Evolutionary conservation across 1,140 invertebrate species (phyloP), one percentile per base, ranked within the genome.

Genomic region (Nephila pilipes): DNA sequence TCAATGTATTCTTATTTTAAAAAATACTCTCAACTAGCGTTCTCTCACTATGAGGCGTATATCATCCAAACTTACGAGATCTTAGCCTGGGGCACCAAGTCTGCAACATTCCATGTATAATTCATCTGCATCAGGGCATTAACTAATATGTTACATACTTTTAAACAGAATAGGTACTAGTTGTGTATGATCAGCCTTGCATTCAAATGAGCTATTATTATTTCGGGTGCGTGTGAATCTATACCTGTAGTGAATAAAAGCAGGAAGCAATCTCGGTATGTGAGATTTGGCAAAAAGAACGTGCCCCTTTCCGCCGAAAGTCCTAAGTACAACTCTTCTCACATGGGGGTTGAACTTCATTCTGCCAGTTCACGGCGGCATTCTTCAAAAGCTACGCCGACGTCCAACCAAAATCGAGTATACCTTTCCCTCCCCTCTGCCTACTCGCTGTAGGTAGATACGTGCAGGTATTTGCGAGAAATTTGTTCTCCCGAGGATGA

Each of bases 401-500:
- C 87, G 69, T 60, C 87, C 87, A 54, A 83, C 89, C 54, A 81
- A 83, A 88, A 88, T 46, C 38, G 36, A 88, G 85, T 36, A 46
- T 87, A 38, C 57, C 85, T 87, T 87, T 60, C 32, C n/a, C 81
- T 57, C 60, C 90, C 60, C 60, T 32, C 22, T 38, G 0, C 55
- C 79, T 58, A 18, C 36, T 69, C 63, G 60, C 87, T 88, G 60
- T 46, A 88, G 87, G 36, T 69, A 80, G 65, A 38, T 14, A 90
- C 90, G 90, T 81, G 81, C 79, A 85, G 90, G 90, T 92, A 92
- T 92, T 92, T 46, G 80, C 60, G 81, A 85, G 46, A 92, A 90
- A 92, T 92, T 69, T 85, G 81, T 79, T 46, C 81, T 92, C 80
- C 57, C 20, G 89, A 81, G 90, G 75, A 85, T 92, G 54, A 92